A percentile compares a stretch with the other conserved stretches of the same genome.
phyloP scores from a whole-genome alignment of 2,113 vertebrate genomes.

The Gorsachius goisagi region DNA sequence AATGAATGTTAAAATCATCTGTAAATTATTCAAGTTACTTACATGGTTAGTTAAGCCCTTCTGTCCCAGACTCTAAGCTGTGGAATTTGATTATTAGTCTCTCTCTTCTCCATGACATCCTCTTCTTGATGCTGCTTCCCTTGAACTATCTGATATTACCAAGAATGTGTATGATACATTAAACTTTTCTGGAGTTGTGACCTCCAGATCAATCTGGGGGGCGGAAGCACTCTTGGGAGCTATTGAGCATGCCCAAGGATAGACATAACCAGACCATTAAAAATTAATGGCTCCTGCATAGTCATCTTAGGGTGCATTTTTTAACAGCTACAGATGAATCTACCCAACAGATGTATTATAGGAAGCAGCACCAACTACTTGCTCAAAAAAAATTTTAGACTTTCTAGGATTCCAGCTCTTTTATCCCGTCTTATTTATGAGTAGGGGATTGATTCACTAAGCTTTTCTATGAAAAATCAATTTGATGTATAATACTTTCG shows the following conservation, averaged over 20 bases:
- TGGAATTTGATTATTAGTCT: background rate
- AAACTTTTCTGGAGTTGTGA: background rate
- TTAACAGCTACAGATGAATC: background rate
- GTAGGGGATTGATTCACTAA: background rate
- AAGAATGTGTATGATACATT: background rate
- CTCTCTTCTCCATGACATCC: background rate
- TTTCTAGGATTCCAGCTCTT: background rate
- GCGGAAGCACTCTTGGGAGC: background rate
- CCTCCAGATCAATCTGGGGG: background rate
- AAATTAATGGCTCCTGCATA: background rate
- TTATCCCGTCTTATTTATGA: background rate
- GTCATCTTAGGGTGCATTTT: background rate
- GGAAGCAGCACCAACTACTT: background rate
- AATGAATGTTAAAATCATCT: background rate
- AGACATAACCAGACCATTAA: background rate
- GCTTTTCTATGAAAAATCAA: conserved; percentile 20
- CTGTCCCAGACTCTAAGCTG: background rate
- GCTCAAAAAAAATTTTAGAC: background rate
- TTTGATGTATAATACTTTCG: background rate
- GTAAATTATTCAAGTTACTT: background rate
- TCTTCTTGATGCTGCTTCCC: background rate
- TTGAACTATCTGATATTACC: background rate
- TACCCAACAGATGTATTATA: background rate
- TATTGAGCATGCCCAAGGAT: background rate
- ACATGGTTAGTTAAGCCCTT: background rate